Percentiles rank a stretch among this genome's conserved stretches.
Evolutionary conservation across 2,888 invertebrate species (phyloP).

Genomic region (Drosophila greeni): DNA sequence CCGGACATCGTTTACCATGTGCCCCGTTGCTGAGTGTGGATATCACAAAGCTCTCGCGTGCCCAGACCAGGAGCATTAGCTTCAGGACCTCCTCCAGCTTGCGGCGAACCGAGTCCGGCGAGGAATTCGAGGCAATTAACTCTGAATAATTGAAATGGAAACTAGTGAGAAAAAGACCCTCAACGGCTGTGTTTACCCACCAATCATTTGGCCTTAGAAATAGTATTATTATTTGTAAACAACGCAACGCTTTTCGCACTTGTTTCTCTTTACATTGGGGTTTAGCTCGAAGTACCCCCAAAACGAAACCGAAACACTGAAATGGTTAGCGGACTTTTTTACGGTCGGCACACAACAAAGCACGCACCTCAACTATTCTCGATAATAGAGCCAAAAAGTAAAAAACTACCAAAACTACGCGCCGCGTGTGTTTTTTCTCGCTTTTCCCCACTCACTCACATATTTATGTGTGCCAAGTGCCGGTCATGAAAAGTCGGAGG

Average conservation of each 20-base stretch:
- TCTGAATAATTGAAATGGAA: conserved; percentile 50
- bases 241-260: conserved; percentile 30
- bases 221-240: conserved; percentile 25
- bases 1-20: conserved; percentile 79
- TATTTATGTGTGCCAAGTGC: conserved; percentile 62
- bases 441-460: conserved; percentile 3
- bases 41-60: conserved; percentile 86
- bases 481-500: conserved; percentile 66
- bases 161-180: conserved; percentile 1
- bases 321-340: conserved; percentile 22
- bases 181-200: conserved; percentile 62
- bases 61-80: conserved; percentile 90
- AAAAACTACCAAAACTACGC: conserved; percentile 27
- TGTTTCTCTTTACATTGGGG: conserved; percentile 38
- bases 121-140: conserved; percentile 73
- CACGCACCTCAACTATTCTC: conserved; percentile 61
- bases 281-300: conserved; percentile 15
- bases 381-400: conserved; percentile 25
- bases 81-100: conserved; percentile 89
- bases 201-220: conserved; percentile 61
- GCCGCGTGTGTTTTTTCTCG: conserved; percentile 31
- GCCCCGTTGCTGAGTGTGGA: conserved; percentile 82
- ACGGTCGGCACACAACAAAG: conserved; percentile 61
- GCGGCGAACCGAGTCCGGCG: conserved; percentile 80
- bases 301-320: conserved; percentile 4